Conservation (phyloP, 2,113 vertebrate species). For the Pelodiscus sinensis region DNA sequence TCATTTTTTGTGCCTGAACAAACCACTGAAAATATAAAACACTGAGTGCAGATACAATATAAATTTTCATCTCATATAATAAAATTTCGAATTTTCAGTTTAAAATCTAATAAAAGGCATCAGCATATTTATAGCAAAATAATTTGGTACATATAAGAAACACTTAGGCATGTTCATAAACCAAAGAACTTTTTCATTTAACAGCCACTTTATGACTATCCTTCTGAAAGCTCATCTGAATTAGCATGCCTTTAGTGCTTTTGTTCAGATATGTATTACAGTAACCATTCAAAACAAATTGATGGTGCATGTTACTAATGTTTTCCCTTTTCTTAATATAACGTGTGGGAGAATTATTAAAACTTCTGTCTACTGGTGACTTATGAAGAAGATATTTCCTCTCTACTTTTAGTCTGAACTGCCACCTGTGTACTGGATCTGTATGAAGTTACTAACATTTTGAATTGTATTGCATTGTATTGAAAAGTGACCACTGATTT, state of each 20-base stretch:
- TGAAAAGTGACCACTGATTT: not conserved
- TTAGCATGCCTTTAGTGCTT: not conserved
- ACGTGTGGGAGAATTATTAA: not conserved
- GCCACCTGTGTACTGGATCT: not conserved
- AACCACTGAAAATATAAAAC: not conserved
- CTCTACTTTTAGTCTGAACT: not conserved
- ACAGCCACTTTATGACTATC: not conserved
- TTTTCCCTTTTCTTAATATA: not conserved
- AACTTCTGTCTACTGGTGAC: not conserved
- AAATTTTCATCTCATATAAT: not conserved
- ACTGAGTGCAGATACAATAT: not conserved
- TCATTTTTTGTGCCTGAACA: not conserved
- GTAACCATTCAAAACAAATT: not conserved
- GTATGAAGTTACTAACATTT: not conserved
- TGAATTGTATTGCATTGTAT: not conserved
- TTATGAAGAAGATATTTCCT: not conserved
- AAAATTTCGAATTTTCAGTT: not conserved
- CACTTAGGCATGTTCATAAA: not conserved
- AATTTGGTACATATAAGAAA: not conserved
- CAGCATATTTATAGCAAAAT: not conserved
- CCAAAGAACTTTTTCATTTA: not conserved
- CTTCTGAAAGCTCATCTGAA: slow-evolving; percentile 6
- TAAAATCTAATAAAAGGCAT: not conserved
- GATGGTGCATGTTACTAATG: fast-evolving
- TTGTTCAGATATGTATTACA: not conserved